Conservation (phyloP, 2,888 invertebrate genomes). For the Dermolepida albohirtum region DNA sequence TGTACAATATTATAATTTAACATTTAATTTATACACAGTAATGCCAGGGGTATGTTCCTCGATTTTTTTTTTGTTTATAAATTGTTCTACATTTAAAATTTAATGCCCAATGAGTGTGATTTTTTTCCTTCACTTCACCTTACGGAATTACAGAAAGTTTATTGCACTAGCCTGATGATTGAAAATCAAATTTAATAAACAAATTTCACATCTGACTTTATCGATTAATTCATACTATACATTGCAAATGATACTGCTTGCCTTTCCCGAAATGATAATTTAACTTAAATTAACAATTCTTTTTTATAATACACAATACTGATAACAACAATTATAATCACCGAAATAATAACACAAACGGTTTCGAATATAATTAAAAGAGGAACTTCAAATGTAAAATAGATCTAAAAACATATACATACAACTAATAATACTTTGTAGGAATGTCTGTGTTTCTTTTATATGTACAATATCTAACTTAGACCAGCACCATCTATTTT, state of each 20-base stretch:
- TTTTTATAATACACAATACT: constrained; percentile 1
- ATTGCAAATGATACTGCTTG: too few species aligned
- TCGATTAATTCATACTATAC: too few species aligned
- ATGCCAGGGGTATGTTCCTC: constrained; percentile 67
- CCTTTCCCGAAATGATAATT: too few species aligned
- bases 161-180: constrained; percentile 53
- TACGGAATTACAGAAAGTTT: constrained; percentile 39
- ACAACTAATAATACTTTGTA: constrained; percentile 65
- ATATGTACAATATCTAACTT: constrained; percentile 42
- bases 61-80: constrained; percentile 35
- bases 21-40: constrained; percentile 62
- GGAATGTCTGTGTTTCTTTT: constrained; percentile 61
- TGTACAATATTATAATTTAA: constrained; percentile 62
- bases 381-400: constrained; percentile 52
- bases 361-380: constrained; percentile 44
- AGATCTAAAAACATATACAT: constrained; percentile 20
- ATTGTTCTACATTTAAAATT: constrained; percentile 52
- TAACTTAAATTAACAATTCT: too few species aligned
- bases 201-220: constrained; percentile 13
- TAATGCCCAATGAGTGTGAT: constrained; percentile 42
- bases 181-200: constrained; percentile 40
- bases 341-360: constrained; percentile 4
- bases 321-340: constrained; percentile 22
- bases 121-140: constrained; percentile 26
- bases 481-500: constrained; percentile 45